phyloP scores from a whole-genome alignment of 2,113 vertebrate species.

The Rhinopomastus cyanomelas region DNA sequence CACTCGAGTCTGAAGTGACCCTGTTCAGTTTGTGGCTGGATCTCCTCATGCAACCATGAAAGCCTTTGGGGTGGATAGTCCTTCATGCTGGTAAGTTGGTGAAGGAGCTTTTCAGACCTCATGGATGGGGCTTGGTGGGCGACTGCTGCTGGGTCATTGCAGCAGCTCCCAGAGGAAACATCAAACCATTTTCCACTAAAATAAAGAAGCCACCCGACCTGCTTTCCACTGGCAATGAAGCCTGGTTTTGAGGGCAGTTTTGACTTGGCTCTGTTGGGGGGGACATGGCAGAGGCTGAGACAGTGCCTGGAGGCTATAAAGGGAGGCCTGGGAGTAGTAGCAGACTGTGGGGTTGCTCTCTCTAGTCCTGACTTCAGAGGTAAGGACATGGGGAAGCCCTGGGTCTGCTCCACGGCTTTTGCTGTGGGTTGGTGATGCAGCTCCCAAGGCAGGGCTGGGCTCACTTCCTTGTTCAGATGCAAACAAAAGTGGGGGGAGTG shows the following conservation, averaged over 20 bases:
- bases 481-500: neutral
- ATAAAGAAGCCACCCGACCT: neutral
- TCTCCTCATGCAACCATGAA: fast-evolving
- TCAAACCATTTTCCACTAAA: neutral
- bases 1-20: neutral
- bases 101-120: neutral
- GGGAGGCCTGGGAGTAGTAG: fast-evolving
- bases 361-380: neutral
- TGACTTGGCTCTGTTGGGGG: neutral
- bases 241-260: neutral
- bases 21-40: neutral
- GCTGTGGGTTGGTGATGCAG: neutral
- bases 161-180: neutral
- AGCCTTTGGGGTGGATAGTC: neutral
- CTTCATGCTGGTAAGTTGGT: neutral
- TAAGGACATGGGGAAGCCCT: neutral
- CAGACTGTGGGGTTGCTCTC: neutral
- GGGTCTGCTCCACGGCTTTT: neutral
- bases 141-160: neutral
- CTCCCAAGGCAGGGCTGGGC: neutral
- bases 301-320: neutral
- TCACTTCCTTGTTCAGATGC: fast-evolving
- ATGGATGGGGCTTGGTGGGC: neutral
- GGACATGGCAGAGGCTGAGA: neutral
- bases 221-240: neutral